Evolutionary conservation across 2,797 vertebrate species (phyloP), one percentile per base, ranked within the genome.

Genomic region (Fringilla coelebs): DNA sequence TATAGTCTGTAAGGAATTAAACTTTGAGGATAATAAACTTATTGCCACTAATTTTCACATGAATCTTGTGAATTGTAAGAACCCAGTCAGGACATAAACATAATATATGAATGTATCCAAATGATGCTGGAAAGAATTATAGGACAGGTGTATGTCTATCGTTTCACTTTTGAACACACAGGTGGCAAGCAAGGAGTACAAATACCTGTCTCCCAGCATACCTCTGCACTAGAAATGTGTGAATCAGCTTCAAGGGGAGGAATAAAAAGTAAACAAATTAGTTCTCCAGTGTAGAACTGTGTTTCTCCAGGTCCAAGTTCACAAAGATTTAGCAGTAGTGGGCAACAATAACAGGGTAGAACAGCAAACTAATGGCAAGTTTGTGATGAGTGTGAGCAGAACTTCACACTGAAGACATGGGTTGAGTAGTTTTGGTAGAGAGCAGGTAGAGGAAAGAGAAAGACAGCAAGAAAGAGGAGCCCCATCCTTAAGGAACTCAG

Each of bases 41-140:
- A 65, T 80, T 89, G 25, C 22, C 72, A 83, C 55, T 81, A 86
- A 75, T 68, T 90, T 90, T 96, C 60, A 92, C 62, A 32, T 76
- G 90, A 75, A 36, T 71, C 52, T 68, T 81, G 38, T 63, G 83
- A 87, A 12, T 57, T 94, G 28, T 65, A 82, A 20, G 79, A 82
- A 79, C 5, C 1, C 13, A 54, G 6, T 55, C 19, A 43, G 20
- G n/a, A 40, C 20, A 66, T 28, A 76, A 67, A 72, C 3, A 43
- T 18, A 10, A 32, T 4, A 36, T 20, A 13, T 5, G 1, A 79
- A 49, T 36, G 1, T 22, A 38, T 28, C 13, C 29, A 76, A 54
- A 70, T 36, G 19, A 24, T 60, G 25, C 12, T 75, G 34, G 15
- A 70, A 78, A 89, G 18, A 75, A 34, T 48, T 61, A 34, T 10